phyloP scores from a whole-genome alignment of 2,113 vertebrate genomes.

The Brachyhypopomus gauderio region DNA sequence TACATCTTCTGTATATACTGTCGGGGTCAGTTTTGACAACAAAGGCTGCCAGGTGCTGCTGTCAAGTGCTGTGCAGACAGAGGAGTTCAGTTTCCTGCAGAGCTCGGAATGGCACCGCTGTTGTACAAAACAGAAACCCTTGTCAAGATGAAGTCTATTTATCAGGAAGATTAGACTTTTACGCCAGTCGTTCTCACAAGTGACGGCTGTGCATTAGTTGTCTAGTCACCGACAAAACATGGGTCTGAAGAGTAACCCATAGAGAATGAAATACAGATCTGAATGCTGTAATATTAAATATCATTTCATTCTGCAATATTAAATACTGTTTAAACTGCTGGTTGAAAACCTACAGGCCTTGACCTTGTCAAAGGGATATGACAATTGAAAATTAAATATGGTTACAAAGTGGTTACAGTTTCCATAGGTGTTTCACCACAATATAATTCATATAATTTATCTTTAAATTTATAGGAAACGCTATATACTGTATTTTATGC shows the following conservation, averaged over 20 bases:
- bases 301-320: too few species aligned
- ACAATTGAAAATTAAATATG: neutral
- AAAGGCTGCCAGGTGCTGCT: conserved; percentile 54
- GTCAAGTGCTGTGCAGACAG: conserved; percentile 16
- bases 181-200: neutral
- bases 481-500: conserved; percentile 33
- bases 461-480: conserved; percentile 43
- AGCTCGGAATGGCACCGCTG: conserved; percentile 48
- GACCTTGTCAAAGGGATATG: neutral
- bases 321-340: neutral
- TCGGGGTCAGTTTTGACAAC: conserved; percentile 38
- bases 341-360: neutral
- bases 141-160: conserved; percentile 11
- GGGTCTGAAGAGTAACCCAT: neutral
- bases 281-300: neutral
- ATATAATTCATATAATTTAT: conserved; percentile 5
- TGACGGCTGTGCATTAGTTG: neutral
- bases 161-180: neutral
- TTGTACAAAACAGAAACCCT: conserved; percentile 37
- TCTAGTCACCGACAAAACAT: neutral
- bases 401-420: neutral
- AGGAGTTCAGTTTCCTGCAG: conserved; percentile 47
- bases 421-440: neutral
- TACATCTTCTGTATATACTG: conserved; percentile 11
- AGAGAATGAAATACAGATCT: neutral